Conservation (phyloP, 1,140 invertebrate species). For the Bombus terrestris region DNA sequence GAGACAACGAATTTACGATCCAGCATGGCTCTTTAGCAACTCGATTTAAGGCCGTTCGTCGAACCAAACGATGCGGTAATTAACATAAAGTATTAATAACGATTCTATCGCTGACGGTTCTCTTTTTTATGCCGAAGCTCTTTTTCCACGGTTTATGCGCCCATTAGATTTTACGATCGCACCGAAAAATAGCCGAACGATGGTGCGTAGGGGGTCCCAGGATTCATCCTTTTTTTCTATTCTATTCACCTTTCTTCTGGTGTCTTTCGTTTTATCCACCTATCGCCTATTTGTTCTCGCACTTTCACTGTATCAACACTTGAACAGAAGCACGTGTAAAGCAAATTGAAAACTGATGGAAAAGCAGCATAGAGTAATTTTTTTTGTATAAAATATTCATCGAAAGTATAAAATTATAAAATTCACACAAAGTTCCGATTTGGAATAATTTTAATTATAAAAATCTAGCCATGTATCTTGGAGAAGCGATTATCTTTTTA, state of each 20-base stretch:
- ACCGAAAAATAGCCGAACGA: conserved; percentile 77
- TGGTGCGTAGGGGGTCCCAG: conserved; percentile 66
- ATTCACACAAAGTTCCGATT: too few relatives aligned
- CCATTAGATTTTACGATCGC: conserved; percentile 82
- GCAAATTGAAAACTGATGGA: too few relatives aligned
- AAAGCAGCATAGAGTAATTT: too few relatives aligned
- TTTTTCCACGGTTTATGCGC: conserved; percentile 80
- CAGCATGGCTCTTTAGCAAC: conserved; percentile 72
- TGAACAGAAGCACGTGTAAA: too few relatives aligned
- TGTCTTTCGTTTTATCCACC: conserved; percentile 7
- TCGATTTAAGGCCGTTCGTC: conserved; percentile 77
- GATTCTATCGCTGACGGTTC: conserved; percentile 73
- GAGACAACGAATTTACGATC: conserved; percentile 79
- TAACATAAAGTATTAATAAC: conserved; percentile 83
- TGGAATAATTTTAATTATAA: too few relatives aligned
- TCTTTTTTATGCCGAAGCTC: conserved; percentile 76
- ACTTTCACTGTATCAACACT: not conserved
- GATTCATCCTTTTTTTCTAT: conserved; percentile 34
- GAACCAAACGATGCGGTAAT: conserved; percentile 78
- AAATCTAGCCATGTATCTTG: too few relatives aligned
- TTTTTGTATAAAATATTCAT: too few relatives aligned
- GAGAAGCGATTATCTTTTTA: too few relatives aligned
- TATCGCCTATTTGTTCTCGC: conserved; percentile 40
- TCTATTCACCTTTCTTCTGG: conserved; percentile 2
- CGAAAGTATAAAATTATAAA: too few relatives aligned